Evolutionary conservation across 2,113 vertebrate genomes (phyloP).

Genomic region (Coracopsis vasa): DNA sequence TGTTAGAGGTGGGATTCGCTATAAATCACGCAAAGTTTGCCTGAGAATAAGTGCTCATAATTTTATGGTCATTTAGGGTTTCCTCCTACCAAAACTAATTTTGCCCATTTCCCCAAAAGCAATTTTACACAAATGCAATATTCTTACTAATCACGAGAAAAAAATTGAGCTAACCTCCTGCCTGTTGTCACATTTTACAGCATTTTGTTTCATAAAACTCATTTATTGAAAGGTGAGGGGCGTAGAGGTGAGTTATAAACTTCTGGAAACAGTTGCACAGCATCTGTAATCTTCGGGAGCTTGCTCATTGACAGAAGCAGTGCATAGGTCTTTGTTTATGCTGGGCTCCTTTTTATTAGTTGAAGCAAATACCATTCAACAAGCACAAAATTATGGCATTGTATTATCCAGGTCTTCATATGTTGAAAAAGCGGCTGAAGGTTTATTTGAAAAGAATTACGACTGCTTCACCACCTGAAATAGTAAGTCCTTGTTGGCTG

Average conservation of each 20-base stretch:
- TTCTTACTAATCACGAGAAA: background rate
- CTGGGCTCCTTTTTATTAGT: background rate
- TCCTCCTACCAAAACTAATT: background rate
- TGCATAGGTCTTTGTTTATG: background rate
- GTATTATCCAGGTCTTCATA: background rate
- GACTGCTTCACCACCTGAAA: background rate
- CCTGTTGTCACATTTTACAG: background rate
- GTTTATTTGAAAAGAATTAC: background rate
- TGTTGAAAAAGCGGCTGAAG: background rate
- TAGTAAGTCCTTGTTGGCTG: background rate
- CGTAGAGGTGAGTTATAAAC: background rate
- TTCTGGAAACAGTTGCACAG: background rate
- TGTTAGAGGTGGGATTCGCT: background rate
- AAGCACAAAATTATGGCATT: background rate
- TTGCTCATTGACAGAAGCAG: background rate
- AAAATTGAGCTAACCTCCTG: background rate
- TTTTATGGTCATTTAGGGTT: background rate
- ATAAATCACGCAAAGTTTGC: background rate
- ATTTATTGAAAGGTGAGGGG: fast-evolving
- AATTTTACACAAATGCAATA: background rate
- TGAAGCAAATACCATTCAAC: background rate
- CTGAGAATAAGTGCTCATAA: background rate
- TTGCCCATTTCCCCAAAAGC: background rate
- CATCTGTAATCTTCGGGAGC: background rate
- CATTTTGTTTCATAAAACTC: background rate